These are phyloP conservation scores for Cylas formicarius DNA, from an alignment of 1,140 invertebrate genomes.

Conservation along the genomic window DNA sequence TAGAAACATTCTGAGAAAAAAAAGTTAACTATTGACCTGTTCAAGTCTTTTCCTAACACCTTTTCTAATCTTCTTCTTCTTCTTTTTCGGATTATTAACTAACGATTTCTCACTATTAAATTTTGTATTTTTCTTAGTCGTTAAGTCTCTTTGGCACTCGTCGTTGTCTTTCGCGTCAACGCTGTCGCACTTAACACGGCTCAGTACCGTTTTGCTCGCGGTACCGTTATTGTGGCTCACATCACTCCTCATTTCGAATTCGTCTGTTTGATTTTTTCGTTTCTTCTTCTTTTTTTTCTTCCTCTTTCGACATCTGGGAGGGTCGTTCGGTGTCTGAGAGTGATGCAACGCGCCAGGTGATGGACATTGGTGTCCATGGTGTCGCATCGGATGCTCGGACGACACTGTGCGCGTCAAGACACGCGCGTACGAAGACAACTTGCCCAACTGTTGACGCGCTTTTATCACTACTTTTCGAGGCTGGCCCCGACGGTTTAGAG, in stretches of 20 bases:
- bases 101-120: slow-evolving; percentile 27
- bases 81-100: slow-evolving; percentile 30
- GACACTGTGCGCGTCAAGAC: slow-evolving; percentile 57
- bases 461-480: slow-evolving; percentile 63
- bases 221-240: slow-evolving; percentile 21
- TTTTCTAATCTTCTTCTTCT: slow-evolving; percentile 32
- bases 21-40: slow-evolving; percentile 19
- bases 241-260: slow-evolving; percentile 26
- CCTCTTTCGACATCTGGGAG: slow-evolving; percentile 33
- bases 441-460: slow-evolving; percentile 57
- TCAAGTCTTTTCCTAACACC: slow-evolving; percentile 33
- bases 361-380: slow-evolving; percentile 32
- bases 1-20: slow-evolving; percentile 16
- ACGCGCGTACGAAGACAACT: slow-evolving; percentile 61
- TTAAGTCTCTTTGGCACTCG: slow-evolving; percentile 41
- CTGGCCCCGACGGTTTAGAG: slow-evolving; percentile 61
- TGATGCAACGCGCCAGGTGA: slow-evolving; percentile 14
- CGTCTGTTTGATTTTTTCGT: slow-evolving; percentile 31
- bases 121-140: slow-evolving; percentile 29
- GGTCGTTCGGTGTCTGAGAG: slow-evolving; percentile 16
- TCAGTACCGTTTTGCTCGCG: slow-evolving; percentile 25
- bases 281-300: slow-evolving; percentile 40
- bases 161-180: slow-evolving; percentile 31
- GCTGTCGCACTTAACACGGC: slow-evolving; percentile 34
- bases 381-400: slow-evolving; percentile 47